Percentiles rank a stretch among this genome's conserved stretches.
Conservation (phyloP, 1,140 invertebrate species). For the Harpegnathos saltator region DNA sequence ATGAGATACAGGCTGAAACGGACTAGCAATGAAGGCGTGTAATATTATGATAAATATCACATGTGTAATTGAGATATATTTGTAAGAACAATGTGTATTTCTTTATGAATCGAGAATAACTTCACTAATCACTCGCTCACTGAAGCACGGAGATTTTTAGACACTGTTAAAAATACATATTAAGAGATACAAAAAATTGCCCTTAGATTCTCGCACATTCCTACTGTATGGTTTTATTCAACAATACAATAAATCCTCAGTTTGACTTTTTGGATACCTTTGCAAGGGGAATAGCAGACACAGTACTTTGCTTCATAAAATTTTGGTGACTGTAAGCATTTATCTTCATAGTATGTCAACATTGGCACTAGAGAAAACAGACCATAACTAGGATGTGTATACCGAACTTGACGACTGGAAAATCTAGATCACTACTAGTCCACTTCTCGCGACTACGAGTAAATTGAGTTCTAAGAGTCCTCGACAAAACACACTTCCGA, state of each 20-base stretch:
- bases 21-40: background rate
- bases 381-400: constrained; percentile 71
- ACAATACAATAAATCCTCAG: constrained; percentile 65
- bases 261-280: constrained; percentile 77
- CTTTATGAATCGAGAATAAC: background rate
- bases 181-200: background rate
- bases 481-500: constrained; percentile 16
- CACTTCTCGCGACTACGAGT: constrained; percentile 59
- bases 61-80: background rate
- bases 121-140: no score
- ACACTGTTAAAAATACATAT: background rate
- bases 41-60: constrained; percentile 15
- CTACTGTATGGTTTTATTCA: constrained; percentile 40
- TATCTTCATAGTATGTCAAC: constrained; percentile 82
- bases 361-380: constrained; percentile 82
- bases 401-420: constrained; percentile 63
- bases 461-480: constrained; percentile 28
- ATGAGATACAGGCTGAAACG: background rate
- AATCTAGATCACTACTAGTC: constrained; percentile 70
- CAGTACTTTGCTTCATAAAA: constrained; percentile 82
- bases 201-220: constrained; percentile 67
- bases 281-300: constrained; percentile 79
- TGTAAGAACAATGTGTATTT: background rate
- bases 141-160: background rate
- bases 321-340: constrained; percentile 80